A percentile compares a stretch with the other conserved stretches of the same genome.
Evolutionary conservation across 2,113 vertebrate genomes (phyloP).

Genomic region (Ptychochromis oligacanthus): DNA sequence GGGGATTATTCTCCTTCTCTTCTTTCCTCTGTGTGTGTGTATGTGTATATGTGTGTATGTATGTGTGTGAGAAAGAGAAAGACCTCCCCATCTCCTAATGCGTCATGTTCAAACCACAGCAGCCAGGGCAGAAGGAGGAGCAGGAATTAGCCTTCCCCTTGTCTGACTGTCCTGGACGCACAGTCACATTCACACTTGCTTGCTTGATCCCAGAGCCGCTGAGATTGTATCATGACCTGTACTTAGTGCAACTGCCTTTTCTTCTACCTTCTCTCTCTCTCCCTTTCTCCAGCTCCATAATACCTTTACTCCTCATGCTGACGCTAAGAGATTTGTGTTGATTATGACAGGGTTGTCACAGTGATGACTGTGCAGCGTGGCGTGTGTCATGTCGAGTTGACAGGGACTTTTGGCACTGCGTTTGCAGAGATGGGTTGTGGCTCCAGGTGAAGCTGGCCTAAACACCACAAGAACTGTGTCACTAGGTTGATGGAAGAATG

Average conservation of each 20-base stretch:
- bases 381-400: constrained; percentile 72
- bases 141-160: constrained; percentile 59
- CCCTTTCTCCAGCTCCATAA: constrained; percentile 58
- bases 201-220: constrained; percentile 47
- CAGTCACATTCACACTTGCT: constrained; percentile 61
- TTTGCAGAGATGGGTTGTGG: constrained; percentile 50
- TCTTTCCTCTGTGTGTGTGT: constrained; percentile 64
- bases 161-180: constrained; percentile 56
- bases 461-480: constrained; percentile 64
- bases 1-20: constrained; percentile 79
- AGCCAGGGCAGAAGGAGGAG: constrained; percentile 59
- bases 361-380: constrained; percentile 69
- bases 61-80: constrained; percentile 12
- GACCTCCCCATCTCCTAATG: constrained; percentile 63
- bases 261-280: constrained; percentile 36
- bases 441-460: constrained; percentile 36
- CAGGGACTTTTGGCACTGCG: constrained; percentile 54
- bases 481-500: constrained; percentile 63
- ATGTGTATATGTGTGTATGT: constrained; percentile 47
- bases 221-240: constrained; percentile 61
- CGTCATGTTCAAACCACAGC: constrained; percentile 65
- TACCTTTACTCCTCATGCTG: constrained; percentile 77
- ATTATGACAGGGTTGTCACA: constrained; percentile 78
- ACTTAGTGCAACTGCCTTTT: constrained; percentile 65
- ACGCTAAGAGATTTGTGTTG: constrained; percentile 76